Evolutionary conservation across 2,797 vertebrate genomes (phyloP).

Genomic region (Sphenodon punctatus): DNA sequence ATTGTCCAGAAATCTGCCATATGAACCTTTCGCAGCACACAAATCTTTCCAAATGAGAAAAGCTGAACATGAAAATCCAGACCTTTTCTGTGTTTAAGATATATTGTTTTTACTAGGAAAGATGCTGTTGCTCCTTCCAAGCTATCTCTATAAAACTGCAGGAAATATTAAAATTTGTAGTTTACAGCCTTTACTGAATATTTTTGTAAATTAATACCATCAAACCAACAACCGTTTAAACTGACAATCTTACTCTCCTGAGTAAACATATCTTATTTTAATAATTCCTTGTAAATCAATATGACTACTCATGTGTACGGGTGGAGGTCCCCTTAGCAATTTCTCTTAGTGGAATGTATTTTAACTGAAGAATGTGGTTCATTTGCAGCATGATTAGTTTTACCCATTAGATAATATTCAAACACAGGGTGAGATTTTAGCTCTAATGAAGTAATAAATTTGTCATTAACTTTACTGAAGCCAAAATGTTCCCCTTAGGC

Average conservation of each 20-base stretch:
- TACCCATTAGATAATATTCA: too few species aligned
- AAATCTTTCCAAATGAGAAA: not conserved
- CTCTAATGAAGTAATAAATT: too few species aligned
- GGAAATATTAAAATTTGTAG: not conserved
- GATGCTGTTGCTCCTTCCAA: not conserved
- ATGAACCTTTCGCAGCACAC: not conserved
- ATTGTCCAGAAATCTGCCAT: not conserved
- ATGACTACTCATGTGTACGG: constrained; percentile 2
- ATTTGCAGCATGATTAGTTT: not conserved
- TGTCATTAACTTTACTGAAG: too few species aligned
- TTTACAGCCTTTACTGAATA: not conserved
- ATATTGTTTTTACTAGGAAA: not conserved
- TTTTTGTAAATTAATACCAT: not conserved
- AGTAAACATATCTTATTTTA: not conserved
- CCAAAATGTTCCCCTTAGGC: too few species aligned
- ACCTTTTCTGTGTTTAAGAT: not conserved
- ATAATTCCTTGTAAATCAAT: not conserved
- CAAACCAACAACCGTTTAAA: not conserved
- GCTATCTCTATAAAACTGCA: not conserved
- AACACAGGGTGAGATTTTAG: too few species aligned
- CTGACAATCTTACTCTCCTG: not conserved
- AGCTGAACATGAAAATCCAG: not conserved
- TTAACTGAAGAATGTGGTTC: not conserved
- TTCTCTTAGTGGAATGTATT: constrained; percentile 5
- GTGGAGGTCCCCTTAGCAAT: not conserved